These are phyloP conservation scores for Holacanthus passer DNA, from an alignment of 2,113 vertebrate genomes.

Conservation along the genomic window DNA sequence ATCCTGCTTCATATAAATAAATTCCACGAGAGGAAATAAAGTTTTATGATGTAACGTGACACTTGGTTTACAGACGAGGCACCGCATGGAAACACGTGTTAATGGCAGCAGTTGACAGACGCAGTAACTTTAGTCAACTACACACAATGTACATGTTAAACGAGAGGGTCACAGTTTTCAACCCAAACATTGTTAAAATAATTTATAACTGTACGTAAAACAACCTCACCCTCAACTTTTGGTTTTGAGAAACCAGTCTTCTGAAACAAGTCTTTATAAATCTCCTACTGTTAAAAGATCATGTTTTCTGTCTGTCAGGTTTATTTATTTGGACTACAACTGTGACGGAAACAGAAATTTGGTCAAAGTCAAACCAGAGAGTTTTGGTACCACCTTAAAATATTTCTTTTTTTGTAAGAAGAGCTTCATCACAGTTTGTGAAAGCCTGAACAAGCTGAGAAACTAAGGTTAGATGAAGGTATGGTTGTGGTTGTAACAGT, in stretches of 20 bases:
- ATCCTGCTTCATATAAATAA: not conserved
- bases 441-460: not conserved
- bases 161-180: not conserved
- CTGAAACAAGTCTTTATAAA: not conserved
- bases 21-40: not conserved
- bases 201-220: not conserved
- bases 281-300: too few relatives aligned
- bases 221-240: not conserved
- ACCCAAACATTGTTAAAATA: not conserved
- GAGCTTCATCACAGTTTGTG: not conserved
- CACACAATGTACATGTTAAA: not conserved
- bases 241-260: too few relatives aligned
- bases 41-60: constrained; percentile 28
- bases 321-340: not conserved
- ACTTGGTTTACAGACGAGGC: not conserved
- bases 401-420: not conserved
- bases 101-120: not conserved
- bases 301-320: not conserved
- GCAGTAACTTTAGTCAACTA: not conserved
- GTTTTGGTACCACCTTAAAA: not conserved
- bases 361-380: not conserved
- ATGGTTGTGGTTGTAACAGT: not conserved
- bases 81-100: not conserved
- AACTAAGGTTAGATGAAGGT: not conserved
- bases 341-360: not conserved